Percentiles rank a stretch among this genome's conserved stretches.
Evolutionary conservation across 2,113 vertebrate species (phyloP).

Genomic region (Brachyistius frenatus): DNA sequence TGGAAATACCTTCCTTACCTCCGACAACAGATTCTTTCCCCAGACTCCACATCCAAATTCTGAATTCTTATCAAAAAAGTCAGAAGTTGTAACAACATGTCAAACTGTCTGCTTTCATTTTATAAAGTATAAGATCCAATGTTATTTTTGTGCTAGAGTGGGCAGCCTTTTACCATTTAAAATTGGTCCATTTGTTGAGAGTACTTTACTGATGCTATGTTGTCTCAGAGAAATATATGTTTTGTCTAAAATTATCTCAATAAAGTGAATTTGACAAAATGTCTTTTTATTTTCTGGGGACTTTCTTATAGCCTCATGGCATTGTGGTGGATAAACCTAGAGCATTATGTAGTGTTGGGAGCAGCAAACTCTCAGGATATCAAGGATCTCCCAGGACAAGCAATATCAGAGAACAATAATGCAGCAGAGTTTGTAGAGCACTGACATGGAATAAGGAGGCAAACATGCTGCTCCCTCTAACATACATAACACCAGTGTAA

Average conservation of each 20-base stretch:
- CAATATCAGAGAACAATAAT: constrained; percentile 17
- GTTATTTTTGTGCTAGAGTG: constrained; percentile 35
- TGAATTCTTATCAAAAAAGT: constrained; percentile 11
- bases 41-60: constrained; percentile 24
- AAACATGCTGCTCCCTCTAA: background rate
- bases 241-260: constrained; percentile 66
- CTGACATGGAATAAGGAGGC: constrained; percentile 28
- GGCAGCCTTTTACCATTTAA: constrained; percentile 43
- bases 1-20: constrained; percentile 47
- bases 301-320: background rate
- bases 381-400: constrained; percentile 11
- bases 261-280: constrained; percentile 66
- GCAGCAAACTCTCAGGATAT: constrained; percentile 14
- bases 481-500: background rate
- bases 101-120: constrained; percentile 57
- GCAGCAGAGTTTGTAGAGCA: constrained; percentile 4
- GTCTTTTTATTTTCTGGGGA: background rate
- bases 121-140: constrained; percentile 33
- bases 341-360: background rate
- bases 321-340: background rate
- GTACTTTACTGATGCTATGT: constrained; percentile 45
- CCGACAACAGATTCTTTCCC: constrained; percentile 30
- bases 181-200: constrained; percentile 48
- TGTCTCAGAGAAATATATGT: constrained; percentile 47
- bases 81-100: constrained; percentile 28